phyloP scores from a whole-genome alignment of 2,888 invertebrate species.

The Phalera bucephala region DNA sequence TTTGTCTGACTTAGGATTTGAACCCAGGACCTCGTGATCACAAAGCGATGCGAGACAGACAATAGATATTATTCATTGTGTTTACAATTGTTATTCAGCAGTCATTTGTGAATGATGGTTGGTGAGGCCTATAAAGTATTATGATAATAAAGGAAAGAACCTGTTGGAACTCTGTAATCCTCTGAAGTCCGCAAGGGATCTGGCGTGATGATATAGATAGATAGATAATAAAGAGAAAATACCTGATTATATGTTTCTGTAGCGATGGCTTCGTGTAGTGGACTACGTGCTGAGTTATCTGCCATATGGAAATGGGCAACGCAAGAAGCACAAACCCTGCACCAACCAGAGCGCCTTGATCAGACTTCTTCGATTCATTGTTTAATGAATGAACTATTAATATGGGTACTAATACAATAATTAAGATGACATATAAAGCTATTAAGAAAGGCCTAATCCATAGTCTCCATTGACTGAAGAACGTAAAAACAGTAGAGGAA shows the following conservation, averaged over 20 bases:
- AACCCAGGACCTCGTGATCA: too few species aligned
- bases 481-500: constrained; percentile 55
- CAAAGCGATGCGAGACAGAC: too few species aligned
- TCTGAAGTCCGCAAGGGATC: too few species aligned
- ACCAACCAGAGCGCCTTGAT: constrained; percentile 92
- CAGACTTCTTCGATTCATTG: constrained; percentile 90
- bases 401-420: constrained; percentile 92
- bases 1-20: too few species aligned
- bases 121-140: too few species aligned
- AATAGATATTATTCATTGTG: too few species aligned
- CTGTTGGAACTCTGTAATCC: too few species aligned
- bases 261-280: constrained; percentile 96
- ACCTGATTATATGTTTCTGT: constrained; percentile 97
- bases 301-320: constrained; percentile 96
- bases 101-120: too few species aligned
- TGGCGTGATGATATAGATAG: too few species aligned
- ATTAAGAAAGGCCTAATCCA: constrained; percentile 96
- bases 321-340: constrained; percentile 96
- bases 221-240: too few species aligned
- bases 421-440: constrained; percentile 89
- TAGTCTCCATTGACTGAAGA: constrained; percentile 87
- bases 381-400: constrained; percentile 91
- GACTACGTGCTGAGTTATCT: constrained; percentile 96
- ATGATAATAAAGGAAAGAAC: too few species aligned
- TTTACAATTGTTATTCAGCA: too few species aligned